Base-by-base conservation (phyloP, 2,113 vertebrate species). In the Dinomys branickii region DNA sequence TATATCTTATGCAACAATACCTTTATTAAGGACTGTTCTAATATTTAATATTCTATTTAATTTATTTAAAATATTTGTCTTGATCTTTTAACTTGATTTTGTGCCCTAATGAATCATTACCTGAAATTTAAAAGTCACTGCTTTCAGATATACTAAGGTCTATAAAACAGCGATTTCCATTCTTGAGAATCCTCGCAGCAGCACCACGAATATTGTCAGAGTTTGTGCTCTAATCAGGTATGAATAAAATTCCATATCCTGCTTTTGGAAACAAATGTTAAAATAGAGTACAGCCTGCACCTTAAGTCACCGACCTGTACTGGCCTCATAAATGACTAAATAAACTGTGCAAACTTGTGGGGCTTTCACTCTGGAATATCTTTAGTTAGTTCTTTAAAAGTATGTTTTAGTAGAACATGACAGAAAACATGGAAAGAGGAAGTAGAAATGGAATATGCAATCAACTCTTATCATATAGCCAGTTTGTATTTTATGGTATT, bases 291-390 rank as follows among this genome's bases (percentile, higher is more conserved):
- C 8, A 56, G 35, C 10, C 22, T 86, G 94, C 73, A 71, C n/a
- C 4, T 44, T 38, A 41, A 78, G 47, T 52, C 0, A 12, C 38
- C 86, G 16, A 59, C 26, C 17, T 35, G 30, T 20, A 24, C 11
- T 38, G 1, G 71, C 24, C 47, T 91, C 54, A 59, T 61, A 81
- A n/a, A 91, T 47, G 67, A 80, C 30, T 10, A 80, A 88, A 30
- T 20, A 84, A 91, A 2, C 1, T 16, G 56, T 95, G 67, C 58
- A 88, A 50, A 63, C 44, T 33, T 52, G n/a, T 33, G 65, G 50
- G n/a, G 7, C 19, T 78, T 77, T 83, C 86, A 50, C 93, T 94
- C 75, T 50, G n/a, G 33, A 96, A 54, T 63, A 85, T 89, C 73
- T 91, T 24, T 56, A 83, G 63, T 5, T n/a, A 77, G 4, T 33